Evolutionary conservation across 1,140 invertebrate genomes (phyloP).

Genomic region (Acromyrmex heyeri): DNA sequence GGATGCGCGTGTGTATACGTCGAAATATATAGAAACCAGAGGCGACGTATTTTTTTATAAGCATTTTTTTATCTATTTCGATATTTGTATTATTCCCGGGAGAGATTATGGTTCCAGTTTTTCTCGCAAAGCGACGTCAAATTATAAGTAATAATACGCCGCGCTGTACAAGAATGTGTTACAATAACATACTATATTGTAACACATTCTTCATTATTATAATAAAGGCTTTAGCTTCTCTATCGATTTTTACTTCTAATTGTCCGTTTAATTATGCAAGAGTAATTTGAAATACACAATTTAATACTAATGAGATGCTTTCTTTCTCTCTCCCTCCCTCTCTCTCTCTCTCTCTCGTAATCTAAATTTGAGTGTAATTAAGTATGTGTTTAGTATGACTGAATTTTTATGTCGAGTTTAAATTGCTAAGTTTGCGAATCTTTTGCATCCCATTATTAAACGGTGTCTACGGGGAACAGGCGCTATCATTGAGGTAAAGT

Average conservation of each 20-base stretch:
- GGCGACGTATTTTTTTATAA: constrained; percentile 8
- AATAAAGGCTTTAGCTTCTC: constrained; percentile 8
- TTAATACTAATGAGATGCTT: constrained; percentile 33
- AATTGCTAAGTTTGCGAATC: constrained; percentile 30
- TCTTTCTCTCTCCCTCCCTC: too few species aligned
- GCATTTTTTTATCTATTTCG: not conserved
- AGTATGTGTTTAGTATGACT: not conserved
- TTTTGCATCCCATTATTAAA: constrained; percentile 20
- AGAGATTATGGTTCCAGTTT: not conserved
- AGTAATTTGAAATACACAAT: constrained; percentile 27
- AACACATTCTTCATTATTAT: constrained; percentile 31
- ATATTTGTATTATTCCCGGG: not conserved
- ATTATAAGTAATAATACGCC: constrained; percentile 32
- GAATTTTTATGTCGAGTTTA: constrained; percentile 27
- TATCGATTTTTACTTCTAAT: constrained; percentile 41
- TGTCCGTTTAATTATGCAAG: constrained; percentile 34
- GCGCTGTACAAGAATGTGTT: not conserved
- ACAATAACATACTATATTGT: not conserved
- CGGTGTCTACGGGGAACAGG: not conserved
- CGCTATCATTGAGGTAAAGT: constrained; percentile 55
- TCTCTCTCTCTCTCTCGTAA: not conserved
- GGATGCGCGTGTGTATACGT: not conserved
- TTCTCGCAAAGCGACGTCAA: not conserved
- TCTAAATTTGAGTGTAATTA: constrained; percentile 6
- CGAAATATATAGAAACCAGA: constrained; percentile 24